Conservation (phyloP, 1,140 invertebrate species). For the Bombus waltoni region DNA sequence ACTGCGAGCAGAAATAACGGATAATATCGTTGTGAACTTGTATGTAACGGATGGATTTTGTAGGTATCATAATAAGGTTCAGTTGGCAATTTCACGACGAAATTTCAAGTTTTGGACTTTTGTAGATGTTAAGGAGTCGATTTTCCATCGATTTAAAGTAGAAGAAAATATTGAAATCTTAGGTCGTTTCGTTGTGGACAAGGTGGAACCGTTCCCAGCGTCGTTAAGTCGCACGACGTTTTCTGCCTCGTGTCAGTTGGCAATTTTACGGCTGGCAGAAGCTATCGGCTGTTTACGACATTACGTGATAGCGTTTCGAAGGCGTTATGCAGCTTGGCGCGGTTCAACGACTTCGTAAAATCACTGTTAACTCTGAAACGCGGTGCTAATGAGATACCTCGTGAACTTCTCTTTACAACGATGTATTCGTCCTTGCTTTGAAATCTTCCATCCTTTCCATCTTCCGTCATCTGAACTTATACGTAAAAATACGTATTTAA, state of each 20-base stretch:
- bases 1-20: too few relatives aligned
- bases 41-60: background rate
- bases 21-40: background rate
- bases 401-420: too few relatives aligned
- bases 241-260: conserved; percentile 49
- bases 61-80: background rate
- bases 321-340: conserved; percentile 29
- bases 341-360: conserved; percentile 53
- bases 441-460: background rate
- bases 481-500: background rate
- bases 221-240: conserved; percentile 31
- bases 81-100: background rate
- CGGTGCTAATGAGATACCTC: conserved; percentile 36
- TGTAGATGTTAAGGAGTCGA: too few relatives aligned
- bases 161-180: background rate
- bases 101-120: background rate
- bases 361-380: conserved; percentile 21
- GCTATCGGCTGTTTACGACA: conserved; percentile 54
- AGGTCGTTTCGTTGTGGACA: background rate
- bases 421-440: background rate
- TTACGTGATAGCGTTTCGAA: conserved; percentile 51
- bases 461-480: background rate
- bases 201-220: background rate
- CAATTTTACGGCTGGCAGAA: conserved; percentile 52
- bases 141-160: background rate